Evolutionary conservation across 2,113 vertebrate genomes (phyloP), one percentile per base, ranked within the genome.

Genomic region (Neolamprologus cancellatus): DNA sequence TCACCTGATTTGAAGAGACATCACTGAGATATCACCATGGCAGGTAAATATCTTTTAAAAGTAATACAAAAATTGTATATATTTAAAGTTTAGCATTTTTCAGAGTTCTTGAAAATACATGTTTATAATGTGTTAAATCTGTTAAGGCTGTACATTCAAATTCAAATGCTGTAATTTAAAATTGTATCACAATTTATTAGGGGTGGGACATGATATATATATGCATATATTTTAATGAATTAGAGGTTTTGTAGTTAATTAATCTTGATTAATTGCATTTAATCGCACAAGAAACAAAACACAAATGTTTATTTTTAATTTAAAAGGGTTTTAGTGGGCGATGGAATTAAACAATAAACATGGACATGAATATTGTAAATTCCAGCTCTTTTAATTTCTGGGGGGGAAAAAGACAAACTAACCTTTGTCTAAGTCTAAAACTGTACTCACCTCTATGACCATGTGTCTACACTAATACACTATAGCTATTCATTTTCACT

Each of bases 11-110:
- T 41, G 12, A 41, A 41, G 39, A 53, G 52, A 53, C 52, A 53
- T 23, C 52, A 0, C n/a, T 12, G 52, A 53, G n/a, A 0, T 20
- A 53, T 53, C 52, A 23, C 52, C 52, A 53, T 23, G 52, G 3
- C n/a, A 53, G 52, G 52, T 53, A 53, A 53, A 23, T 53, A 23
- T 53, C n/a, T 53, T 53, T 53, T 20, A 0, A 53, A 12, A 12
- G 0, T 53, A 20, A 53, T 53, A 53, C 5, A 53, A 53, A 0
- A 53, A 20, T 0, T 0, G 1, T 20, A 53, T 53, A 6, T 53
- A 53, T 20, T 53, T 20, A 53, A 53, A 53, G 50, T 20, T 53
- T 53, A 23, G 10, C 52, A 53, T 53, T 53, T 53, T 53, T 53
- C n/a, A 53, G 50, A 53, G 50, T 53, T 53, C 52, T 53, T 53